A percentile compares a stretch with the other conserved stretches of the same genome.
These are phyloP conservation scores for Tanypteryx hageni DNA, from an alignment of 2,888 invertebrate species.

Conservation along the genomic window DNA sequence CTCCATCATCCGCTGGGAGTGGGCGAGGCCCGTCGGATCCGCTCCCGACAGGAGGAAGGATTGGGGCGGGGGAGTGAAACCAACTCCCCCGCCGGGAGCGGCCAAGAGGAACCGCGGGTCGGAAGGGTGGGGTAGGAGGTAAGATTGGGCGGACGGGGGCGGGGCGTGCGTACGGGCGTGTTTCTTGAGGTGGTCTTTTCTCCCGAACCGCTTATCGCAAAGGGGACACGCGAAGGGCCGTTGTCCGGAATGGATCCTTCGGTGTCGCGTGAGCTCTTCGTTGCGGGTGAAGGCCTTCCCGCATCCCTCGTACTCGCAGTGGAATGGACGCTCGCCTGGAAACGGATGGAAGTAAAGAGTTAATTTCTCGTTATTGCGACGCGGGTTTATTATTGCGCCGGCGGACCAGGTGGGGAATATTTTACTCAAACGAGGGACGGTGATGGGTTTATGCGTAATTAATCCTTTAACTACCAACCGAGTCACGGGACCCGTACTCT, in stretches of 20 bases:
- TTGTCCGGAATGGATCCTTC: constrained; percentile 91
- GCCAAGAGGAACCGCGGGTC: constrained; percentile 49
- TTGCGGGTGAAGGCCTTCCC: constrained; percentile 94
- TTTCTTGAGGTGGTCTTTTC: constrained; percentile 96
- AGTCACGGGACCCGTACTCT: too few relatives aligned
- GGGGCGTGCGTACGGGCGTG: constrained; percentile 89
- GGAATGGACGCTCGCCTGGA: constrained; percentile 89
- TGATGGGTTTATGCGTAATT: too few relatives aligned
- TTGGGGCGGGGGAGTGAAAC: neutral
- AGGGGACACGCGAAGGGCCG: constrained; percentile 90
- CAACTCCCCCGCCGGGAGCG: neutral
- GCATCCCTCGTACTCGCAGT: constrained; percentile 90
- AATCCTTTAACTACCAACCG: too few relatives aligned
- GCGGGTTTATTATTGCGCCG: too few relatives aligned
- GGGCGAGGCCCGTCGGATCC: neutral
- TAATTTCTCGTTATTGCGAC: too few relatives aligned
- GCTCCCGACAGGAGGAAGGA: neutral
- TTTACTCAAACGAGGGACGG: too few relatives aligned
- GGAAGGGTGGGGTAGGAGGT: neutral
- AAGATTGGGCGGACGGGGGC: constrained; percentile 66
- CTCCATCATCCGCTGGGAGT: constrained; percentile 23
- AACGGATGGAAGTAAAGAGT: constrained; percentile 23
- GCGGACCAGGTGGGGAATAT: too few relatives aligned
- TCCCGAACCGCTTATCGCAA: constrained; percentile 94
- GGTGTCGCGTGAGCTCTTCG: constrained; percentile 94